Evolutionary conservation across 2,888 invertebrate species (phyloP).

Genomic region (Ophion obscuratus): DNA sequence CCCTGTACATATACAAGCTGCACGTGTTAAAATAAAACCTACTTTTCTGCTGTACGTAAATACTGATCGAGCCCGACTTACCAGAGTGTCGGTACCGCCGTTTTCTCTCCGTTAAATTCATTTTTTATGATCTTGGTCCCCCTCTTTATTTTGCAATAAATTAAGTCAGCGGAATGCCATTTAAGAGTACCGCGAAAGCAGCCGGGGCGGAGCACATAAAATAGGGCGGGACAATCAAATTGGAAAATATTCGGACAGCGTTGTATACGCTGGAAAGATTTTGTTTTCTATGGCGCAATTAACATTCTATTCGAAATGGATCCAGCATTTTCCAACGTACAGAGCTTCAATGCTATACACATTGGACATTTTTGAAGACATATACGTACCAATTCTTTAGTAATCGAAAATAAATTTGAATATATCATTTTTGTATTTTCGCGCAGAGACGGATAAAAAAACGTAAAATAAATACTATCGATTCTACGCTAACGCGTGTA

Average conservation of each 20-base stretch:
- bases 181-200: not conserved
- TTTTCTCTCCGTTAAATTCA: slow-evolving; percentile 11
- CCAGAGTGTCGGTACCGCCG: not conserved
- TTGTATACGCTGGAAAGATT: not conserved
- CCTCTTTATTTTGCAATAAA: slow-evolving; percentile 3
- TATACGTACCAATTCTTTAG: no score
- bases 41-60: not conserved
- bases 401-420: no score
- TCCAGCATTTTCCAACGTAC: no score
- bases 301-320: not conserved
- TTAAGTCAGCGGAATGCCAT: slow-evolving; percentile 1
- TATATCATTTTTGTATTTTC: no score
- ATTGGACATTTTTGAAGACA: no score
- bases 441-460: not conserved
- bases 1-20: not conserved
- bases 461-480: not conserved
- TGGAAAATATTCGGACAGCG: not conserved
- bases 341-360: no score
- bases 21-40: not conserved
- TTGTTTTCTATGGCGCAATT: not conserved
- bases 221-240: not conserved
- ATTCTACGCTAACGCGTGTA: not conserved
- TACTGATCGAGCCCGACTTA: slow-evolving; percentile 2
- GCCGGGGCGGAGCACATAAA: not conserved
- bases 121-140: not conserved